Evolutionary conservation across 2,888 invertebrate genomes (phyloP), one percentile per base, ranked within the genome.

Genomic region (Hyposoter dolosus): DNA sequence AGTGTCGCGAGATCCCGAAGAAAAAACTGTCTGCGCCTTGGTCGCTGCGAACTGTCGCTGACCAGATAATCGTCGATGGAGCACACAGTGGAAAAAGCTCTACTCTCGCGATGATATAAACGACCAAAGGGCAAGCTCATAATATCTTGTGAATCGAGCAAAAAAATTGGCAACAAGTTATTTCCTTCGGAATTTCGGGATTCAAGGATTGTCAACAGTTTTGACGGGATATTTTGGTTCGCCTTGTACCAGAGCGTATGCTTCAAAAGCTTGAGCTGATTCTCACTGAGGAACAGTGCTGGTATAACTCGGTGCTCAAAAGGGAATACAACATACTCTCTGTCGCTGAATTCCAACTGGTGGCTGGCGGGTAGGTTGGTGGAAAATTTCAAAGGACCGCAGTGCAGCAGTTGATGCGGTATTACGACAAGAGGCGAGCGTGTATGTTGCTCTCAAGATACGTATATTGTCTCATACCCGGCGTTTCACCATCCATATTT

Each of bases 401-500:
- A 86, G 68, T 86, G 86, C 86, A 86, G 77, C 86, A 86, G 53
- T 74, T 71, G 19, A 80, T 86, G 85, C 85, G 83, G 76, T 72
- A 76, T 43, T 71, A 43, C 7, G 23, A 50, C 56, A 66, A 56
- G 45, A 23, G 19, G 43, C 28, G 35, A 10, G 17, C 53, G 75
- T 66, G 69, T 78, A 72, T 75, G n/a, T 63, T 60, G n/a, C 50
- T 10, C 19, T 40, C 45, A 17, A 77, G 77, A 78, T 83, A 71
- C 35, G 45, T 53, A 45, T 50, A 80, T 75, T 68, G 72, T 78
- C 47, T 71, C 63, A 15, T 23, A 28, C 69, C 35, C 19, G 60
- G 60, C 35, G 63, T 35, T 35, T 71, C 28, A 35, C 23, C 28
- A 19, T 74, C 9, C 32, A 50, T 50, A 66, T 74, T 60, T 56